Evolutionary conservation across 2,113 vertebrate species (phyloP).

Genomic region (Trematomus loennbergii): DNA sequence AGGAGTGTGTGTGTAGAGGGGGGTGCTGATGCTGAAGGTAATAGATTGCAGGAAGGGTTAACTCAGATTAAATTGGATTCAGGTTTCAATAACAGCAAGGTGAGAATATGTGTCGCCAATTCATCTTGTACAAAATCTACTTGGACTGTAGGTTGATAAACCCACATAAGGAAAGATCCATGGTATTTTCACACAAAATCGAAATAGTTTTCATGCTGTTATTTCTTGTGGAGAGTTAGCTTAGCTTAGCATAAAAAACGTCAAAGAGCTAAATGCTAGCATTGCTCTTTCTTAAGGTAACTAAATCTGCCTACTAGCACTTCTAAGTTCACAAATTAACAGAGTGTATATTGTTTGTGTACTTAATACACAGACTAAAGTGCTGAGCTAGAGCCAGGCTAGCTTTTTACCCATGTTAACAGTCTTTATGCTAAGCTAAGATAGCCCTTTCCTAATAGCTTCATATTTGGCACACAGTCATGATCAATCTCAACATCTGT

Average conservation of each 20-base stretch:
- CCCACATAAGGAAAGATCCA: neutral
- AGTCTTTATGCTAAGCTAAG: neutral
- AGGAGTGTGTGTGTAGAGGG: neutral
- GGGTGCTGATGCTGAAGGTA: neutral
- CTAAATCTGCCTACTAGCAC: neutral
- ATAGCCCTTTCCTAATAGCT: neutral
- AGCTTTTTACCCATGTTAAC: no score
- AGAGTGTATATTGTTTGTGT: neutral
- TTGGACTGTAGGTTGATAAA: neutral
- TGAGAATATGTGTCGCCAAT: neutral
- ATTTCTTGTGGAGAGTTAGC: neutral
- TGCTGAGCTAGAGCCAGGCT: no score
- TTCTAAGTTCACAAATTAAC: neutral
- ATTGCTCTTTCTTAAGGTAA: neutral
- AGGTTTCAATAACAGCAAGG: neutral
- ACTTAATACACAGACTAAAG: neutral
- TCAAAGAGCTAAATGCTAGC: neutral
- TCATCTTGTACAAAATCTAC: neutral
- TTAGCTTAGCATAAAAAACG: neutral
- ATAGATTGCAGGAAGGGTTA: slow-evolving; percentile 5
- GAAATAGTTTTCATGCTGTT: no score
- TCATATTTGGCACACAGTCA: neutral
- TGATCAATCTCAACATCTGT: neutral
- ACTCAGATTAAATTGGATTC: slow-evolving; percentile 7
- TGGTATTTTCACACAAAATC: neutral